Base-by-base conservation (phyloP, 1,140 invertebrate genomes). In the Neodiprion fabricii region DNA sequence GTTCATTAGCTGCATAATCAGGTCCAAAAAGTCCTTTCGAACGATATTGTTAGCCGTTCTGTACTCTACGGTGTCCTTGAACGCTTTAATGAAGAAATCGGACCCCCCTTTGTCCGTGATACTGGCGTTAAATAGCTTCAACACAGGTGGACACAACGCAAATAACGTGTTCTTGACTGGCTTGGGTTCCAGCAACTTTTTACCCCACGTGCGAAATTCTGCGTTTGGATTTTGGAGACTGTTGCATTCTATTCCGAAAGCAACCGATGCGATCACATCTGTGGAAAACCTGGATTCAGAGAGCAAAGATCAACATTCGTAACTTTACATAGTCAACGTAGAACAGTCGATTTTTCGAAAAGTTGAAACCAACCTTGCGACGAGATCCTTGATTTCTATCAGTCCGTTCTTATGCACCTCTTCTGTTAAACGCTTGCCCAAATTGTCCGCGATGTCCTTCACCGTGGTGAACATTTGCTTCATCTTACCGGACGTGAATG, bases 401-500 rank as follows among this genome's bases (percentile, higher is more conserved):
- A 71, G 8, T 9, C 77, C 48, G 17, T 21, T 40, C 8, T 53
- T 69, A 1, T 80, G 77, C 5, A 87, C 84, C 8, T 76, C 74
- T 0, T 17, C 76, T 48, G 50, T 66, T 66, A 83, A 71, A 47
- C 67, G 80, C 10, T 84, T 76, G 4, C 81, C 75, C 53, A 91
- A 70, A n/a, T 79, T 75, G 28, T 87, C 82, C 2, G 86, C 86
- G 68, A 86, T 84, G 50, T 89, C 84, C 14, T 87, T 80, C 3
- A 91, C 78, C 0, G 89, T 83, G 3, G 76, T 75, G 11, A 91
- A 90, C 89, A 92, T 91, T 0, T 77, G 79, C 78, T 91, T 92
- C 10, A 92, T 82, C 82, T 91, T 92, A 5, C 87, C 89, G 0
- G 90, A 86, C 0, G 90, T 90, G 76, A 92, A 92, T 5, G 89